Evolutionary conservation across 2,888 invertebrate genomes (phyloP).

Genomic region (Pecten maximus): DNA sequence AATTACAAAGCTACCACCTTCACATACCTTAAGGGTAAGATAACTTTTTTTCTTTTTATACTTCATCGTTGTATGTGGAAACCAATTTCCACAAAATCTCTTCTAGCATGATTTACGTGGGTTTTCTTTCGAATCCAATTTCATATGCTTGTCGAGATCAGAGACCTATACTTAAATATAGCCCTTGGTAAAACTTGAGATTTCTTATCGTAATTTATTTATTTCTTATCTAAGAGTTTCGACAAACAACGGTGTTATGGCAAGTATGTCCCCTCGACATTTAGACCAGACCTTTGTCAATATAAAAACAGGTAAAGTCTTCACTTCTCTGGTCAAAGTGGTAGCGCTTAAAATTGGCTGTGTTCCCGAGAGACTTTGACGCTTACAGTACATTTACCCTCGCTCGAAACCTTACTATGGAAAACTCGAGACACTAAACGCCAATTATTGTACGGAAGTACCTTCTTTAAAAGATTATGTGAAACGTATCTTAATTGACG

Average conservation of each 20-base stretch:
- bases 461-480: neutral
- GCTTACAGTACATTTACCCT: neutral
- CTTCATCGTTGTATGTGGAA: too few relatives aligned
- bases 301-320: neutral
- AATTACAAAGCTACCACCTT: too few relatives aligned
- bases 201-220: neutral
- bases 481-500: neutral
- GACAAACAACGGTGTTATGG: neutral
- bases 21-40: too few relatives aligned
- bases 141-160: too few relatives aligned
- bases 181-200: too few relatives aligned
- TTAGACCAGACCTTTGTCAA: neutral
- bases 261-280: neutral
- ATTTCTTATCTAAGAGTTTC: neutral
- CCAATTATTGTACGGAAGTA: neutral
- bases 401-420: neutral
- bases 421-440: neutral
- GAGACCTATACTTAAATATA: too few relatives aligned
- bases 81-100: too few relatives aligned
- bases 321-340: neutral
- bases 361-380: neutral
- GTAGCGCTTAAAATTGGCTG: neutral
- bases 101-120: too few relatives aligned
- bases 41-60: too few relatives aligned
- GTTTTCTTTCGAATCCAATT: too few relatives aligned